Conservation (phyloP, 2,888 invertebrate genomes). For the Scaptomyza cyrtandrae region DNA sequence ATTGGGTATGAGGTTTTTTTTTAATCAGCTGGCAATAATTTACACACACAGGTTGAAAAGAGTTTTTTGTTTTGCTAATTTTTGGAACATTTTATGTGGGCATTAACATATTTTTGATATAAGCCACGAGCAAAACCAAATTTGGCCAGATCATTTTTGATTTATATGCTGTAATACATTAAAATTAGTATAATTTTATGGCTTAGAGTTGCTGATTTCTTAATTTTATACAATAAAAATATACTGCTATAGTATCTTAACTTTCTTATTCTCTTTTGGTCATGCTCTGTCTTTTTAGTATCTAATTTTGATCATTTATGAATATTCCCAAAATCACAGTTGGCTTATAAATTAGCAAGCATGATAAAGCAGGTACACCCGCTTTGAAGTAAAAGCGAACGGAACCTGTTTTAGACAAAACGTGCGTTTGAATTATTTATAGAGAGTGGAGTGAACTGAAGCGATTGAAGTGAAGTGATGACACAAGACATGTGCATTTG, state of each 20-base stretch:
- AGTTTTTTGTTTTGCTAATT: background rate
- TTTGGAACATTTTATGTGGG: background rate
- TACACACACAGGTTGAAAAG: background rate
- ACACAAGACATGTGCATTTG: slow-evolving; percentile 22
- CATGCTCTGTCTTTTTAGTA: slow-evolving; percentile 16
- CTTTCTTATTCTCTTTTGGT: slow-evolving; percentile 25
- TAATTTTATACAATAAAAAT: background rate
- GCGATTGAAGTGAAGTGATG: background rate
- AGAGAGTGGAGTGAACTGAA: slow-evolving; percentile 46
- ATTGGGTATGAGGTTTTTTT: background rate
- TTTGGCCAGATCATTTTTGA: background rate
- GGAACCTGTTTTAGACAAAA: slow-evolving; percentile 70
- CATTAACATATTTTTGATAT: background rate
- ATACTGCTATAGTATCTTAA: slow-evolving; percentile 1
- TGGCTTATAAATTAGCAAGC: slow-evolving; percentile 69
- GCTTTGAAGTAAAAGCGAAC: slow-evolving; percentile 10
- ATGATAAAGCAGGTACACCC: slow-evolving; percentile 3
- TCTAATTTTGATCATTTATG: slow-evolving; percentile 27
- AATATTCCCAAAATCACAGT: slow-evolving; percentile 59
- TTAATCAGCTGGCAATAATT: background rate
- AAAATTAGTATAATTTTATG: background rate
- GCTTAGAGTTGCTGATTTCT: background rate
- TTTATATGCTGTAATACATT: background rate
- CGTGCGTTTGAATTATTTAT: slow-evolving; percentile 69
- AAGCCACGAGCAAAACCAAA: background rate